Evolutionary conservation across 2,797 vertebrate species (phyloP), one percentile per base, ranked within the genome.

Genomic region (Manis pentadactyla): DNA sequence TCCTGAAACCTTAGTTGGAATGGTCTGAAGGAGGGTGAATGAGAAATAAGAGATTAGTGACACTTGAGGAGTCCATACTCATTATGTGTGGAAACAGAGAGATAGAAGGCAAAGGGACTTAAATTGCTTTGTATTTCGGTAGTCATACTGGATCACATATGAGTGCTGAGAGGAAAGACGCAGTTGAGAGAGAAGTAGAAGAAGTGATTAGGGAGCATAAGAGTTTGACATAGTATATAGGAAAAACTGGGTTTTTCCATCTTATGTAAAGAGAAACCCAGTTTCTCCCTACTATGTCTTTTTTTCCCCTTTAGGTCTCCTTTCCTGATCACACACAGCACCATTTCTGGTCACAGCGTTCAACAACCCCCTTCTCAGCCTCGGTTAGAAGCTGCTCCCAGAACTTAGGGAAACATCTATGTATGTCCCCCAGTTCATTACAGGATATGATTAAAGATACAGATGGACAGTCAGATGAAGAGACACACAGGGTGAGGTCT

Each of bases 101-200:
- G 12, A n/a, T 4, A 31, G 31, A 39, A 73, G 17, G 42, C 46
- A 31, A 84, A 73, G 2, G n/a, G 2, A 25, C 23, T 2, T 86
- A 46, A 12, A 25, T 31, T n/a, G 34, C 49, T 85, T 31, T 64
- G 9, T 15, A 46, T 69, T 82, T 87, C 66, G 7, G 23, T 77
- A 69, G 18, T 64, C n/a, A 25, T 51, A 10, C 5, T 46, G 29
- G 0, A 3, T 2, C 23, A 19, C 13, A 23, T 17, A 21, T 5
- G 8, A 68, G 15, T 34, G 4, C 6, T 27, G 63, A 71, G 13
- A 10, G 31, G 37, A 77, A 46, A 86, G 55, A 55, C 4, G 23
- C 18, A 57, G 39, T 57, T 17, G 4, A 39, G 46, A 78, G 8
- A 46, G 31, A 85, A 51, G 31, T 31, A 49, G 59, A 81, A 73